Percentiles rank a stretch among this genome's conserved stretches.
Evolutionary conservation across 2,888 invertebrate genomes (phyloP).

Genomic region (Eutolmus rufibarbis): DNA sequence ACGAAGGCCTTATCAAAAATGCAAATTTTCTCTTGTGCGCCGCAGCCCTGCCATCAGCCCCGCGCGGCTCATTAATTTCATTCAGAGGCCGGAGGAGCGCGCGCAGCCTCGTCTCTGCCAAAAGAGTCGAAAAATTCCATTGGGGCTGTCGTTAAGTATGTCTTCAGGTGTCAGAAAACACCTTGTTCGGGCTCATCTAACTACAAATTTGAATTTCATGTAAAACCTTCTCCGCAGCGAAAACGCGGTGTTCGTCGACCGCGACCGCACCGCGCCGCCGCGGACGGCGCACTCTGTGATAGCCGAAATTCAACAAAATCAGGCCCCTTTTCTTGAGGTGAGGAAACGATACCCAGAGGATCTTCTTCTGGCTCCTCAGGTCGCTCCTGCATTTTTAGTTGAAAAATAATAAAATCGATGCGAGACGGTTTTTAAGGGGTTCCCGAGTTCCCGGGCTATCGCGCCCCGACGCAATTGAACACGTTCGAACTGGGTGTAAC

Average conservation of each 20-base stretch:
- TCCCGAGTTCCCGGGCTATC: neutral
- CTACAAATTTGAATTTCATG: constrained; percentile 64
- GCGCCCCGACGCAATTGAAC: constrained; percentile 22
- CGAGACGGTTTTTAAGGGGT: constrained; percentile 4
- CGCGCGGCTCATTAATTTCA: constrained; percentile 44
- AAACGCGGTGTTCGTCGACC: constrained; percentile 26
- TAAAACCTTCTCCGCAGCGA: constrained; percentile 41
- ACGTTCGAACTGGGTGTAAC: constrained; percentile 6
- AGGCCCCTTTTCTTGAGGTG: neutral
- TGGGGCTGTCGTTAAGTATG: constrained; percentile 50
- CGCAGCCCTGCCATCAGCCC: neutral
- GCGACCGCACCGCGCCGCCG: neutral
- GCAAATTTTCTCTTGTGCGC: constrained; percentile 41
- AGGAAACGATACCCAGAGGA: neutral
- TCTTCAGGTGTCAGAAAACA: constrained; percentile 63
- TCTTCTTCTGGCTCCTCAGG: neutral
- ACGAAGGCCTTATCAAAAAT: constrained; percentile 35
- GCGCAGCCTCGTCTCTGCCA: constrained; percentile 24
- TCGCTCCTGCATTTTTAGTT: neutral
- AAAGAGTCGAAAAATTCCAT: constrained; percentile 39
- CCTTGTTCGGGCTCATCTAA: constrained; percentile 64
- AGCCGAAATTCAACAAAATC: constrained; percentile 2
- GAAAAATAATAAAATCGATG: neutral
- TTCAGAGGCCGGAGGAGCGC: constrained; percentile 35
- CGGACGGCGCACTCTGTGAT: neutral